A percentile compares a stretch with the other conserved stretches of the same genome.
phyloP scores from a whole-genome alignment of 2,113 vertebrate genomes.

The Microtus ochrogaster region DNA sequence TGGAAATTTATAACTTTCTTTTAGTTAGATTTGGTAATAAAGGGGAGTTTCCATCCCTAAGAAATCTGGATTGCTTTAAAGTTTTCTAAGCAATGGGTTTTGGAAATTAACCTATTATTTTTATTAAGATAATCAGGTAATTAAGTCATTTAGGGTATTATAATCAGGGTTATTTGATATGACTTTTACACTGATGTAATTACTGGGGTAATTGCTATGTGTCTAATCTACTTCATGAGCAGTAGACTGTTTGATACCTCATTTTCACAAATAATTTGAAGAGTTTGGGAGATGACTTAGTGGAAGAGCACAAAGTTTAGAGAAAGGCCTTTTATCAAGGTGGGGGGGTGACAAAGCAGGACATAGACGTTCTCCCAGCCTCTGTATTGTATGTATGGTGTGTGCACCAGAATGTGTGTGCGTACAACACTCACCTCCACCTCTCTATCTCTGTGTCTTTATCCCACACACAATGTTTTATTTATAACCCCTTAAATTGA shows the following conservation, averaged over 20 bases:
- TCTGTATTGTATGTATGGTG: background rate
- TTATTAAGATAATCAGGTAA: conserved; percentile 64
- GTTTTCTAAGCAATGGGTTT: conserved; percentile 54
- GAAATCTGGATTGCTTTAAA: conserved; percentile 53
- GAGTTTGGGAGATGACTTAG: background rate
- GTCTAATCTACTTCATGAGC: background rate
- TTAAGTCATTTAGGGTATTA: conserved; percentile 62
- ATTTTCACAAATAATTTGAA: background rate
- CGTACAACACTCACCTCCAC: background rate
- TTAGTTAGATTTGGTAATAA: background rate
- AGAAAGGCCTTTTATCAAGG: background rate
- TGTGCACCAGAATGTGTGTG: too few species aligned
- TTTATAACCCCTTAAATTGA: conserved; percentile 7
- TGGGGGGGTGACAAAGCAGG: background rate
- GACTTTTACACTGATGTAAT: conserved; percentile 62
- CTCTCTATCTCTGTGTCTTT: background rate
- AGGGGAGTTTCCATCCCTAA: background rate
- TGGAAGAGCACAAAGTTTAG: background rate
- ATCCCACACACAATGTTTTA: background rate
- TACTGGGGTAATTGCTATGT: conserved; percentile 43
- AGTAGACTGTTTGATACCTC: conserved; percentile 3
- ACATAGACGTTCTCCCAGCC: background rate
- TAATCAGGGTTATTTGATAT: conserved; percentile 52
- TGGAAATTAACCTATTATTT: conserved; percentile 61
- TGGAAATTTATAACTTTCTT: conserved; percentile 29